Conservation (phyloP, 92 coral and sea anemone genomes). For the Palythoa grandis region DNA sequence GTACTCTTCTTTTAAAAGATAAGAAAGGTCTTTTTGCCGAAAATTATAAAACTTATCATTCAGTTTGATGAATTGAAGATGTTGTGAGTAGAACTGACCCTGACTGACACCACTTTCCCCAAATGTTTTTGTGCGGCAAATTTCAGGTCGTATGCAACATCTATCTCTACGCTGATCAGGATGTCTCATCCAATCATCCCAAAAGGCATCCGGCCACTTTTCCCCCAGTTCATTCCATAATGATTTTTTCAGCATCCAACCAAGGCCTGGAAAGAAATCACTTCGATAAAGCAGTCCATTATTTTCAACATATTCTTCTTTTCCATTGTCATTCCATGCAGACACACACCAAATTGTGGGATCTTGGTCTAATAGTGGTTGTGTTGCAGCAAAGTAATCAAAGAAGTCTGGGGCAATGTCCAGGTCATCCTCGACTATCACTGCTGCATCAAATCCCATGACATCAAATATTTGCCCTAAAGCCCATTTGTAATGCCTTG, state of each 20-base stretch:
- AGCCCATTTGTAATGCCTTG: conserved; percentile 96
- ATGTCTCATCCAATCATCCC: conserved; percentile 99
- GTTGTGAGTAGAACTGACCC: conserved; percentile 87
- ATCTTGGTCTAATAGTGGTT: conserved; percentile 75
- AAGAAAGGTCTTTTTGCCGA: conserved; percentile 74
- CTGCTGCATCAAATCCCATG: conserved; percentile 79
- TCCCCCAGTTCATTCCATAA: conserved; percentile 79
- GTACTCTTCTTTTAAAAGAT: conserved; percentile 73
- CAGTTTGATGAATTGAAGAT: conserved; percentile 74
- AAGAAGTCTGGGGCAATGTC: conserved; percentile 91
- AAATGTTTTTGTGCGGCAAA: conserved; percentile 87
- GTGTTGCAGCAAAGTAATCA: conserved; percentile 91
- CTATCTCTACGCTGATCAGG: conserved; percentile 80
- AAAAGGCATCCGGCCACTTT: conserved; percentile 92
- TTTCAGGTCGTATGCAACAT: conserved; percentile 91
- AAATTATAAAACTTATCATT: conserved; percentile 77
- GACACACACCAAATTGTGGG: conserved; percentile 97
- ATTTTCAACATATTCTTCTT: conserved; percentile 64
- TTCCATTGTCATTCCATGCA: conserved; percentile 98
- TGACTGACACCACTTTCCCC: conserved; percentile 87
- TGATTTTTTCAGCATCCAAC: conserved; percentile 86
- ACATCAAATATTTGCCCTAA: conserved; percentile 81
- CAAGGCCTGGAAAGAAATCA: conserved; percentile 93
- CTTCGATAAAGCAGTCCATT: conserved; percentile 83
- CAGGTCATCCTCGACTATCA: conserved; percentile 91